Base-by-base conservation (phyloP, 1,140 invertebrate species). In the Pseudomyrmex pallidus region DNA sequence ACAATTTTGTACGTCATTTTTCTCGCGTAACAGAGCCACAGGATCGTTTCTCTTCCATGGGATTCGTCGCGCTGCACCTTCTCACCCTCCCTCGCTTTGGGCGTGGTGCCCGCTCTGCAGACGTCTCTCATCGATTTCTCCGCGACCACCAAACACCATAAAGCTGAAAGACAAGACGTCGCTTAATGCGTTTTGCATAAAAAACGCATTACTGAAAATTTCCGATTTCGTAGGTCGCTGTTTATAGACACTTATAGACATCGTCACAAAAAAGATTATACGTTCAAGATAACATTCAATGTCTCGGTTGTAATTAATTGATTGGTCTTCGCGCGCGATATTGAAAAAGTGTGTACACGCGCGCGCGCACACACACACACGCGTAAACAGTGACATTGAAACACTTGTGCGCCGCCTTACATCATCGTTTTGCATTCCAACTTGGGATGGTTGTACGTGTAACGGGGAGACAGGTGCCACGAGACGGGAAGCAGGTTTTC, bases 61-160 rank as follows among this genome's bases (percentile, higher is more conserved):
- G 88, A 84, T 91, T 89, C 85, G 76, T 90, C 84, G 90, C 84
- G 83, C 84, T 88, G 72, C 61, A 80, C 68, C 74, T 82, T 61
- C 35, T 35, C 82, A 66, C 72, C 83, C 83, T 85, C 88, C 90
- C 78, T 83, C 72, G 72, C 78, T 84, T 84, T 90, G 90, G 90
- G 90, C 89, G 90, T 91, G 90, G 90, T 91, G 67, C 78, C 73
- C 82, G 62, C 73, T 35, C 35, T 87, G 87, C 86, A 88, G 87
- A 90, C 89, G 90, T 91, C 88, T 84, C 89, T 87, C 87, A 91
- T 91, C 90, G 90, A 91, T 91, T 87, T 90, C 86, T 82, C 66
- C 84, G 77, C 74, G 66, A 74, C 61, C 66, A 80, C 76, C 78
- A 82, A 88, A 90, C 89, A 74, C 89, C 89, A 90, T 90, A 85